Conservation (phyloP, 2,113 vertebrate species). For the Phalacrocorax carbo region DNA sequence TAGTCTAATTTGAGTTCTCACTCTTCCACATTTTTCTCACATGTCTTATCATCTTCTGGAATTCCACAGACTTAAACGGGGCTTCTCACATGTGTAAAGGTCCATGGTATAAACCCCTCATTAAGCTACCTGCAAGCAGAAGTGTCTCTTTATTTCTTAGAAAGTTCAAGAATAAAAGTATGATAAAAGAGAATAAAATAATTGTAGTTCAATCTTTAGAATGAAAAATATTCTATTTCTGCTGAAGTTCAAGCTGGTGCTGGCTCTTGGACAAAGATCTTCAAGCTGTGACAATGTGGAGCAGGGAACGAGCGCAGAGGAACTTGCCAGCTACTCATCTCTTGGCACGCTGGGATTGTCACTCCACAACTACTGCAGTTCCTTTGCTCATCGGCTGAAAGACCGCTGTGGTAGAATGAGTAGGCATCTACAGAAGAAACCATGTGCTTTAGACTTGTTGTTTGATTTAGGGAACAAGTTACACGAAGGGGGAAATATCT, state of each 20-base stretch:
- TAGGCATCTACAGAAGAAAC: not conserved
- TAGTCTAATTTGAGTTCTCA: not conserved
- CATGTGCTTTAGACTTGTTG: not conserved
- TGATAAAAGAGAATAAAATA: not conserved
- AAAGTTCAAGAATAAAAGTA: not conserved
- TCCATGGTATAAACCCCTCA: not conserved
- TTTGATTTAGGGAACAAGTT: not conserved
- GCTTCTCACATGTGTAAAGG: not conserved
- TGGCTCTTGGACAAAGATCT: not conserved
- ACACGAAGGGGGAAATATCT: not conserved
- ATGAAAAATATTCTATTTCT: not conserved
- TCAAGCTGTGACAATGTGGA: not conserved
- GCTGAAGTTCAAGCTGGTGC: not conserved
- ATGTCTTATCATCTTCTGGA: not conserved
- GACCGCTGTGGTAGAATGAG: not conserved
- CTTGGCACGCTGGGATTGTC: rapidly evolving
- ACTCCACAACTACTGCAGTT: not conserved
- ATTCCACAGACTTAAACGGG: not conserved
- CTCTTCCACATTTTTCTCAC: not conserved
- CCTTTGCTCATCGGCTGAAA: not conserved
- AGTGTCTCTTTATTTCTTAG: not conserved
- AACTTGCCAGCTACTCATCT: not conserved
- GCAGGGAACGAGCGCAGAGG: not conserved
- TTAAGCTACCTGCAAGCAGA: not conserved
- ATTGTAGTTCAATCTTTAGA: not conserved